These are phyloP conservation scores for Bovichtus variegatus DNA, from an alignment of 2,797 vertebrate genomes.

Conservation along the genomic window DNA sequence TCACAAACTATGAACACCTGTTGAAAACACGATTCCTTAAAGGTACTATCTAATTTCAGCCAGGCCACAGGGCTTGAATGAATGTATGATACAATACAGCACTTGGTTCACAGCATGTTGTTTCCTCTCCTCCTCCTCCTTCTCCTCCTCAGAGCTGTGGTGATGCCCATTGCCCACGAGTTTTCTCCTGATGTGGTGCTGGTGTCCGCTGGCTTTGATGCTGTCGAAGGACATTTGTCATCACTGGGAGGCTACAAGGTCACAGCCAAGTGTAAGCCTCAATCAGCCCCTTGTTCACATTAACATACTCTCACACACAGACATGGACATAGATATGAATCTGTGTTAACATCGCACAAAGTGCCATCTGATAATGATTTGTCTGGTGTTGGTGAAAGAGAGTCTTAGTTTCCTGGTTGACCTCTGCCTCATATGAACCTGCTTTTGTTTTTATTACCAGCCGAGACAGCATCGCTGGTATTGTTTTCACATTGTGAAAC, in stretches of 20 bases:
- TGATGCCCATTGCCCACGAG: constrained; percentile 94
- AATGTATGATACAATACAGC: background rate
- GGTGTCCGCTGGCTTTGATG: constrained; percentile 94
- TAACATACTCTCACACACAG: background rate
- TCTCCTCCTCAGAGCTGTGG: constrained; percentile 87
- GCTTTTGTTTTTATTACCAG: background rate
- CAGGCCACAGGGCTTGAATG: constrained; percentile 19
- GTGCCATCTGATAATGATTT: background rate
- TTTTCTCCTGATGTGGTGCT: constrained; percentile 94
- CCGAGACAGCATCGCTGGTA: no score
- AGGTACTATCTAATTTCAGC: constrained; percentile 28
- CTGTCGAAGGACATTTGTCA: constrained; percentile 90
- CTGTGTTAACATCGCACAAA: background rate
- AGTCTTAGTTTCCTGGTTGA: background rate
- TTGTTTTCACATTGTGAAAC: no score
- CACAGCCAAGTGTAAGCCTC: constrained; percentile 93
- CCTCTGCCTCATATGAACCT: background rate
- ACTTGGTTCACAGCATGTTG: constrained; percentile 14
- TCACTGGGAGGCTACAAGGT: constrained; percentile 92
- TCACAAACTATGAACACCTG: constrained; percentile 56
- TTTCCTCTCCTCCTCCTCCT: constrained; percentile 42
- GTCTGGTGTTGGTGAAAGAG: background rate
- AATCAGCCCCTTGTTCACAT: background rate
- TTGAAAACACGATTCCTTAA: constrained; percentile 40
- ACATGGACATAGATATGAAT: background rate